These are phyloP conservation scores for Coreius guichenoti DNA, from an alignment of 2,797 vertebrate genomes.

Conservation along the genomic window DNA sequence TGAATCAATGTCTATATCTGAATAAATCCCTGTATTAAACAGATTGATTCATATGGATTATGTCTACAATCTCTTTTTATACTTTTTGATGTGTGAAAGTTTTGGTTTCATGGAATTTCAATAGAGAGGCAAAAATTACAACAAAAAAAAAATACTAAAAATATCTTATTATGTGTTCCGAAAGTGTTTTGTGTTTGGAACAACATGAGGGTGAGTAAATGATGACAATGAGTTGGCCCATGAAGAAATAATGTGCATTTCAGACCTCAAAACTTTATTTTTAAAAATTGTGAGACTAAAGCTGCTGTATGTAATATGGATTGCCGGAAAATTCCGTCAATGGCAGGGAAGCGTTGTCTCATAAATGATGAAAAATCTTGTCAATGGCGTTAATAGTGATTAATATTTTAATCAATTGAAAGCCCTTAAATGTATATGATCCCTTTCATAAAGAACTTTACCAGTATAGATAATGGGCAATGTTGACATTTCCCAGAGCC, in stretches of 20 bases:
- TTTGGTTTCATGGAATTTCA: not conserved
- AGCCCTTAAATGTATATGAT: not conserved
- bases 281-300: not conserved
- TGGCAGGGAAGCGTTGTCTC: not conserved
- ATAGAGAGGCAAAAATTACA: not conserved
- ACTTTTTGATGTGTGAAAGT: not conserved
- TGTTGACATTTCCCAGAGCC: conserved; percentile 88
- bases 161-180: not conserved
- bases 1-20: too few species aligned
- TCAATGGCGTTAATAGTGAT: not conserved
- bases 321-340: not conserved
- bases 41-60: not conserved
- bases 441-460: conserved; percentile 70
- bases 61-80: not conserved
- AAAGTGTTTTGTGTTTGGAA: not conserved
- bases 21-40: not conserved
- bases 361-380: not conserved
- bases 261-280: not conserved
- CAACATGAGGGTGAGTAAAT: not conserved
- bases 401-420: not conserved
- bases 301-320: not conserved
- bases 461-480: conserved; percentile 95
- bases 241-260: not conserved
- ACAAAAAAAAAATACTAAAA: not conserved
- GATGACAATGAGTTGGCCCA: not conserved